Percentiles rank a stretch among this genome's conserved stretches.
Conservation (phyloP, 2,113 vertebrate genomes). For the Falcunculus frontatus region DNA sequence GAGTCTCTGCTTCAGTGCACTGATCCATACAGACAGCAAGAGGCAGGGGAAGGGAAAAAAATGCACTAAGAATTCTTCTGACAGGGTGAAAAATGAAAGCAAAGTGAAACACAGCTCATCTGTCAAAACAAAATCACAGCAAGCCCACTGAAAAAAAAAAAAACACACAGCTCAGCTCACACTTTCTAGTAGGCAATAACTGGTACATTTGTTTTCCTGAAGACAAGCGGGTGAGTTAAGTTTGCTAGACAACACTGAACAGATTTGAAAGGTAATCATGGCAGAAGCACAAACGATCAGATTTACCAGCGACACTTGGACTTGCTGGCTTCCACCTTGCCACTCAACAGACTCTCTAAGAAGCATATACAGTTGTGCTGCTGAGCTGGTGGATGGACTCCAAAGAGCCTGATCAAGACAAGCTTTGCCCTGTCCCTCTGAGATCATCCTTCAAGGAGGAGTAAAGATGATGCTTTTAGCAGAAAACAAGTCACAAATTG, state of each 20-base stretch:
- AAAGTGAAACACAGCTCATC: slow-evolving; percentile 49
- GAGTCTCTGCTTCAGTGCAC: not conserved
- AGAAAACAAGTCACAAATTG: not conserved
- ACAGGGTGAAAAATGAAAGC: slow-evolving; percentile 63
- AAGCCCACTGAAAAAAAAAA: not conserved
- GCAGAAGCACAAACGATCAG: not conserved
- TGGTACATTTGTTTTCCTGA: not conserved
- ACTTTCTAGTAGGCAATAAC: not conserved
- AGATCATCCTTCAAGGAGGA: not conserved
- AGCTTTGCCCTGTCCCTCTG: not conserved
- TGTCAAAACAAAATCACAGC: slow-evolving; percentile 58
- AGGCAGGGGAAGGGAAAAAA: not conserved
- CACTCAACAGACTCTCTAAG: not conserved
- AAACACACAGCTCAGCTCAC: not conserved
- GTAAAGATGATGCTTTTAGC: not conserved
- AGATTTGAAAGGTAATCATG: slow-evolving; percentile 5
- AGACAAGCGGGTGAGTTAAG: not conserved
- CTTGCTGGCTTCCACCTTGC: not conserved
- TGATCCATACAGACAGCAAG: not conserved
- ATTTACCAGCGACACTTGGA: not conserved
- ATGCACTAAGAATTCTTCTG: slow-evolving; percentile 26
- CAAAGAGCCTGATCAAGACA: not conserved
- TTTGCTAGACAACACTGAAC: not conserved
- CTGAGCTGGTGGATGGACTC: not conserved
- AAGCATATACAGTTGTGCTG: not conserved